These are phyloP conservation scores for Sebastolobus alascanus DNA, from an alignment of 2,797 vertebrate genomes.

Conservation along the genomic window DNA sequence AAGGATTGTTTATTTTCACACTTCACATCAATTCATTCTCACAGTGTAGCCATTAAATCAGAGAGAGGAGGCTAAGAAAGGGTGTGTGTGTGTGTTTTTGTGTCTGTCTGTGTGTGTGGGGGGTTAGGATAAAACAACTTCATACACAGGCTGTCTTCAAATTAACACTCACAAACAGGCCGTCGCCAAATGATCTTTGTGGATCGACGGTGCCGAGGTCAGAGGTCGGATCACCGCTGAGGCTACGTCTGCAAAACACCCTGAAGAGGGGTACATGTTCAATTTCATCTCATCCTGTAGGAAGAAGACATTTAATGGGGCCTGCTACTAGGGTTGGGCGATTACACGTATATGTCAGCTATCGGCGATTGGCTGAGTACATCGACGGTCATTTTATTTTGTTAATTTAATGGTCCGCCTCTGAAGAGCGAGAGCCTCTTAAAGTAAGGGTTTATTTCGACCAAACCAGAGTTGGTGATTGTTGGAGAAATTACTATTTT, in stretches of 20 bases:
- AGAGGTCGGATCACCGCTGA: background rate
- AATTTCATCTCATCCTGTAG: background rate
- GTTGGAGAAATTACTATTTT: no score
- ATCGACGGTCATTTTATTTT: no score
- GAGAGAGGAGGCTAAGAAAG: background rate
- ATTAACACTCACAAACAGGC: slow-evolving; percentile 19
- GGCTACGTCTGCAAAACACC: background rate
- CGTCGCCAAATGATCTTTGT: background rate
- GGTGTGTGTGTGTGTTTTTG: background rate
- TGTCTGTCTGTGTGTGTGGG: background rate
- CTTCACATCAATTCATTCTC: slow-evolving; percentile 13
- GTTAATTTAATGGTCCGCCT: no score
- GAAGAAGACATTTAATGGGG: background rate
- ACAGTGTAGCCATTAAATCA: slow-evolving; percentile 27
- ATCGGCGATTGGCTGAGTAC: no score
- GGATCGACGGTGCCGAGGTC: background rate
- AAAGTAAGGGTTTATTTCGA: no score
- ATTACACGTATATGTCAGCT: no score
- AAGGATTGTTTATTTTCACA: background rate
- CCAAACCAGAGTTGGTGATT: no score
- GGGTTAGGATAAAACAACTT: slow-evolving; percentile 13
- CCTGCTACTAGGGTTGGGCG: background rate
- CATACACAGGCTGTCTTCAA: slow-evolving; percentile 13
- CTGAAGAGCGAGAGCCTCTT: no score
- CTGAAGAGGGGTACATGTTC: background rate